Evolutionary conservation across 2,888 invertebrate genomes (phyloP).

Genomic region (Pristionchus maxplancki): DNA sequence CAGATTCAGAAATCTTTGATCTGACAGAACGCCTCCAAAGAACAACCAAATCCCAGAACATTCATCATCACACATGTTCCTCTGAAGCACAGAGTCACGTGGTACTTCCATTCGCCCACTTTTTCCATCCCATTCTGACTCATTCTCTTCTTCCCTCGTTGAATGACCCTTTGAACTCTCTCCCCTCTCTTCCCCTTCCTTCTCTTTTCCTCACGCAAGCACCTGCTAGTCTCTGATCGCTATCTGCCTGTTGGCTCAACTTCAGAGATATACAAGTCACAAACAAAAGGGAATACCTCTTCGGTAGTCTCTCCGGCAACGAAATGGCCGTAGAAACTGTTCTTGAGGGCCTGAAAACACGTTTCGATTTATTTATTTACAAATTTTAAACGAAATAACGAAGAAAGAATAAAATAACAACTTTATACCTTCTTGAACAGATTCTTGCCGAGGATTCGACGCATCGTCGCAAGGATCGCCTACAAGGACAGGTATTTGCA

Average conservation of each 20-base stretch:
- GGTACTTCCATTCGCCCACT: background rate
- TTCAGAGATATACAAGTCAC: background rate
- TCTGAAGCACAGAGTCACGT: background rate
- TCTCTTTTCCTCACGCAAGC: slow-evolving; percentile 18
- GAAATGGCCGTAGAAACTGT: slow-evolving; percentile 98
- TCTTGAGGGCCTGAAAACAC: slow-evolving; percentile 84
- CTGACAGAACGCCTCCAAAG: no score
- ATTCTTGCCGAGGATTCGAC: slow-evolving; percentile 61
- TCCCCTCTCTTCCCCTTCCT: background rate
- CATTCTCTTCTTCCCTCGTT: background rate
- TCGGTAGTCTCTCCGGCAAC: slow-evolving; percentile 89
- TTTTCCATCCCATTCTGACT: background rate
- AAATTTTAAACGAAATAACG: background rate
- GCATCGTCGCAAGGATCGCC: slow-evolving; percentile 65
- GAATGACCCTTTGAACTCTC: slow-evolving; percentile 14
- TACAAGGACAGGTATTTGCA: slow-evolving; percentile 21
- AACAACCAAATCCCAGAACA: background rate
- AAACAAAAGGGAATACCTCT: slow-evolving; percentile 62
- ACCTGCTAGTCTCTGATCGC: slow-evolving; percentile 4
- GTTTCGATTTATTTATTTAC: slow-evolving; percentile 37
- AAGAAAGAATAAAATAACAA: background rate
- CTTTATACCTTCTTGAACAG: slow-evolving; percentile 59
- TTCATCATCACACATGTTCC: background rate
- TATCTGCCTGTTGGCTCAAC: slow-evolving; percentile 17
- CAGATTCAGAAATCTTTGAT: no score